Conservation (phyloP, 2,888 invertebrate genomes). For the Arrhopalites spinosus region DNA sequence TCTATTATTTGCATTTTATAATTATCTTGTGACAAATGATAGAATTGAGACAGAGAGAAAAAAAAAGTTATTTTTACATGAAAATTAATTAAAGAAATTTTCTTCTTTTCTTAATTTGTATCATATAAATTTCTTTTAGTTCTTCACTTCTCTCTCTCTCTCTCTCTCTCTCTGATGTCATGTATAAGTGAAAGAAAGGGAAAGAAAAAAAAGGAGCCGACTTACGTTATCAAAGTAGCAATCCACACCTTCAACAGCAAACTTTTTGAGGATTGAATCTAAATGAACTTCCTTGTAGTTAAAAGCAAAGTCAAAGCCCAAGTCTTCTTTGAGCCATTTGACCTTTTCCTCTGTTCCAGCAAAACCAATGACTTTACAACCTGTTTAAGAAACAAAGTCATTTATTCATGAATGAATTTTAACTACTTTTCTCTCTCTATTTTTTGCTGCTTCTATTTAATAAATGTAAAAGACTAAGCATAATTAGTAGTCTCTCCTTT, state of each 20-base stretch:
- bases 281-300: slow-evolving; percentile 72
- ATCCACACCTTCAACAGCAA: slow-evolving; percentile 73
- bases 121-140: too few relatives aligned
- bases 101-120: too few relatives aligned
- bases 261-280: slow-evolving; percentile 64
- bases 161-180: too few relatives aligned
- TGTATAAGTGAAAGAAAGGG: too few relatives aligned
- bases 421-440: neutral
- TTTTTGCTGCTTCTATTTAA: neutral
- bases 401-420: neutral
- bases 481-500: neutral
- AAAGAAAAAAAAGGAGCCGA: slow-evolving; percentile 39
- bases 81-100: too few relatives aligned
- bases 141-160: too few relatives aligned
- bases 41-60: too few relatives aligned
- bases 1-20: too few relatives aligned
- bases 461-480: neutral
- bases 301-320: slow-evolving; percentile 71
- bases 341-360: slow-evolving; percentile 74
- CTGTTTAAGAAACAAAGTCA: neutral
- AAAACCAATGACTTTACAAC: slow-evolving; percentile 70
- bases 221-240: slow-evolving; percentile 79
- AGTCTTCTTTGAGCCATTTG: slow-evolving; percentile 67
- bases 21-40: too few relatives aligned
- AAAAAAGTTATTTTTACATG: too few relatives aligned